These are phyloP conservation scores for Eucriotettix oculatus DNA, from an alignment of 2,888 invertebrate genomes.

Conservation along the genomic window DNA sequence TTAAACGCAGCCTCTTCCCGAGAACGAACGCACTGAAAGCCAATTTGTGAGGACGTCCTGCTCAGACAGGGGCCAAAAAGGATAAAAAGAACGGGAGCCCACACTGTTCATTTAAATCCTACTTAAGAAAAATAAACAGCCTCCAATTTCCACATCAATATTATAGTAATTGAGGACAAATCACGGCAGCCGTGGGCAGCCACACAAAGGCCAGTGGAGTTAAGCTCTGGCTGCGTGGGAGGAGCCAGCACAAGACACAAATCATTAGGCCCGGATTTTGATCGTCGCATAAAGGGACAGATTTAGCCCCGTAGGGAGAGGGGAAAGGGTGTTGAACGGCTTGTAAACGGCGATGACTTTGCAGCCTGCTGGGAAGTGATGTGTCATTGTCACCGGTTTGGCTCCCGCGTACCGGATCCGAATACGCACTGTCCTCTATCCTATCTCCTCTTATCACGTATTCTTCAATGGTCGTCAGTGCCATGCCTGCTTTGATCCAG, in stretches of 20 bases:
- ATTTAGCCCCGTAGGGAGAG: neutral
- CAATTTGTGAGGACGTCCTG: neutral
- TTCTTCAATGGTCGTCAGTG: no score
- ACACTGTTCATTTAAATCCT: neutral
- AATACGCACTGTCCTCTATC: no score
- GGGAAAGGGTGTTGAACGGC: neutral
- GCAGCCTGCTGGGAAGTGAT: neutral
- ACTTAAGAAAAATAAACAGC: neutral
- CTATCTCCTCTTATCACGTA: no score
- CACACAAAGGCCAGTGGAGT: neutral
- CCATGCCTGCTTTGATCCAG: no score
- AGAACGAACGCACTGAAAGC: neutral
- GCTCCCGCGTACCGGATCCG: no score
- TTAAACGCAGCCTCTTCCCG: no score
- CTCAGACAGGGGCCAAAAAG: neutral
- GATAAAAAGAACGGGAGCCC: neutral
- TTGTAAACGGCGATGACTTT: neutral
- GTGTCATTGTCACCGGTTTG: neutral
- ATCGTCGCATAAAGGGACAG: neutral
- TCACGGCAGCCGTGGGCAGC: neutral
- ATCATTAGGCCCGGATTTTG: neutral
- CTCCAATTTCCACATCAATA: neutral
- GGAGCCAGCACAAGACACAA: neutral
- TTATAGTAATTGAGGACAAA: neutral
- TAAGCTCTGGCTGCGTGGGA: neutral